A percentile compares a stretch with the other conserved stretches of the same genome.
Evolutionary conservation across 2,797 vertebrate genomes (phyloP).

Genomic region (Melanotaenia trifasciata): DNA sequence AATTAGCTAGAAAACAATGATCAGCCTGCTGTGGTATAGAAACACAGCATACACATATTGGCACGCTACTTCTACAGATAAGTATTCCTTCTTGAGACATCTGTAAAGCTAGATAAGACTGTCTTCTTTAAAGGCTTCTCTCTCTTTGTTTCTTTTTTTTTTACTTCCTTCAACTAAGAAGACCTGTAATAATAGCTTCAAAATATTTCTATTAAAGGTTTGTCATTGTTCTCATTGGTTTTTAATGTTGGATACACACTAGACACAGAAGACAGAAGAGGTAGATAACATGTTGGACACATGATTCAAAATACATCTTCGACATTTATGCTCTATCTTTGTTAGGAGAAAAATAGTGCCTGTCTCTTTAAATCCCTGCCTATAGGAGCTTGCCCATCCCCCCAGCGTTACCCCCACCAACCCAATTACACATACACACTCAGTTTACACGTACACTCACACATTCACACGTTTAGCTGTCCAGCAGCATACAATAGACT

Average conservation of each 20-base stretch:
- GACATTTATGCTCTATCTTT: conserved; percentile 72
- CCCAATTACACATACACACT: conserved; percentile 64
- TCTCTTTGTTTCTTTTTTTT: conserved; percentile 3
- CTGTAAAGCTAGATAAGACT: conserved; percentile 65
- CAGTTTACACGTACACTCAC: conserved; percentile 20
- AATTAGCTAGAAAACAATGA: conserved; percentile 68
- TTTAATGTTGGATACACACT: conserved; percentile 10
- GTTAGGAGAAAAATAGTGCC: conserved; percentile 76
- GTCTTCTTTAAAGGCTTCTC: conserved; percentile 37
- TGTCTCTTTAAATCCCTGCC: conserved; percentile 84
- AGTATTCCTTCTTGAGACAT: conserved; percentile 58
- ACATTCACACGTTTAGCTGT: conserved; percentile 52
- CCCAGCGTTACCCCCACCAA: conserved; percentile 74
- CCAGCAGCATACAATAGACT: conserved; percentile 64
- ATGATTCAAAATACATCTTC: conserved; percentile 37
- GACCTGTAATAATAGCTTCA: conserved; percentile 47
- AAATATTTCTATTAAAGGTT: conserved; percentile 17
- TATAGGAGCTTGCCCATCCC: conserved; percentile 81
- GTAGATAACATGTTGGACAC: conserved; percentile 20
- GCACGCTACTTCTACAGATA: conserved; percentile 49
- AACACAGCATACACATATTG: conserved; percentile 22
- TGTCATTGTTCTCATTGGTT: conserved; percentile 2
- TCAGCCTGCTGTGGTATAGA: conserved; percentile 44
- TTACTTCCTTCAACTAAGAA: conserved; percentile 17
- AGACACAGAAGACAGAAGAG: neutral